Base-by-base conservation (phyloP, 2,888 invertebrate species). In the Operophtera brumata region DNA sequence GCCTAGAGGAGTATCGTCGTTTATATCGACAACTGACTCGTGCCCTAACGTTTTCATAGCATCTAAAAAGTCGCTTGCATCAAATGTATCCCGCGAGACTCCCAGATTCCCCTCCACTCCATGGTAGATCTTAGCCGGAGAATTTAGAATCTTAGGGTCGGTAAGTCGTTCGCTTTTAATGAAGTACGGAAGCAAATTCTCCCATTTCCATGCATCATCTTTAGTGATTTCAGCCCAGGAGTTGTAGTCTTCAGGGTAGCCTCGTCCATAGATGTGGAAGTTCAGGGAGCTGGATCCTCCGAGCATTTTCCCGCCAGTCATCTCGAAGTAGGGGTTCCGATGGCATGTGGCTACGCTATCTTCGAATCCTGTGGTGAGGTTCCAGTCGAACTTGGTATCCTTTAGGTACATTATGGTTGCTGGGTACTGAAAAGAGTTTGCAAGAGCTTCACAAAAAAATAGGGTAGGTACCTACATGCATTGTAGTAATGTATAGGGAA, bases 221-320 rank as follows among this genome's bases (percentile, higher is more conserved):
- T 25, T n/a, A 6, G 25, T 25, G 9, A 25, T 25, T 6, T 10
- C n/a, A 7, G 40, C 40, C 40, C 40, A 40, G 10, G 9, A n/a
- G 6, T 40, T 6, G 13, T 25, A 20, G n/a, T 40, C 40, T 20
- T n/a, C 5, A 20, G 40, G 20, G 25, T 40, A 9, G 8, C 40
- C 40, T 3, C n/a, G 40, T 20, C 10, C 9, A n/a, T 40, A 40
- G 10, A 40, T 10, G 6, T 6, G 8, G 40, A 40, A 40, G n/a
- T 40, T n/a, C 6, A 40, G 2, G 5, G 40, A 40, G 40, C 40
- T 40, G 25, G 10, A 62, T 61, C 43, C 45, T 49, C 7, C 58
- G 3, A 40, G 40, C 9, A 54, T 28, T 64, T 40, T 40, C 3
- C 40, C 40, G 6, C 6, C 11, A n/a, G 20, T 40, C 25, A n/a